phyloP scores from a whole-genome alignment of 2,888 invertebrate genomes.

The Lagria hirta region DNA sequence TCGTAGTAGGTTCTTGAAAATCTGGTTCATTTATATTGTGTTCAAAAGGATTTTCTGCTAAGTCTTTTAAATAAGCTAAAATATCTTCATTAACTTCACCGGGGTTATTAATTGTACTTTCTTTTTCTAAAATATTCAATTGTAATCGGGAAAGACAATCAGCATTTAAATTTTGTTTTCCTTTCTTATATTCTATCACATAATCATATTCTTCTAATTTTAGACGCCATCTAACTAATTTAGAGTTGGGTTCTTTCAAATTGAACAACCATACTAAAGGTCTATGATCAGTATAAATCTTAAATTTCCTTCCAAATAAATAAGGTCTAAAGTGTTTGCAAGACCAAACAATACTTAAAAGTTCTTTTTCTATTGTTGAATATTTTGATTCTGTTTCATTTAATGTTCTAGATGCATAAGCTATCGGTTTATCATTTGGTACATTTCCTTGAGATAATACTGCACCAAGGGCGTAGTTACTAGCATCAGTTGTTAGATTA shows the following conservation, averaged over 20 bases:
- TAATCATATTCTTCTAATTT: conserved; percentile 9
- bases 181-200: conserved; percentile 2
- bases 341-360: conserved; percentile 5
- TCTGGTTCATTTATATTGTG: too few species aligned
- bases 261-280: conserved; percentile 31
- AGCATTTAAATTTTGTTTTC: background rate
- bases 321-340: background rate
- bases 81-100: too few species aligned
- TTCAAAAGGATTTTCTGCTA: too few species aligned
- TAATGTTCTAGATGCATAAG: conserved; percentile 18
- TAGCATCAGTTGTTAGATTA: conserved; percentile 34
- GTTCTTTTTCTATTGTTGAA: conserved; percentile 6
- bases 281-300: conserved; percentile 34
- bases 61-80: too few species aligned
- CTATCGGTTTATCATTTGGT: conserved; percentile 29
- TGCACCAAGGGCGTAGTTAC: conserved; percentile 31
- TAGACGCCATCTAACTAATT: conserved; percentile 12
- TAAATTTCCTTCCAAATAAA: conserved; percentile 22
- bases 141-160: conserved; percentile 5
- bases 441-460: conserved; percentile 31
- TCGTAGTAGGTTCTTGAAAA: too few species aligned
- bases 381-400: conserved; percentile 9
- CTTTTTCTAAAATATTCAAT: too few species aligned
- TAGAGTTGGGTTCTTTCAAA: conserved; percentile 29
- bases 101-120: too few species aligned